Conservation (phyloP, 2,888 invertebrate species). For the Furcula furcula region DNA sequence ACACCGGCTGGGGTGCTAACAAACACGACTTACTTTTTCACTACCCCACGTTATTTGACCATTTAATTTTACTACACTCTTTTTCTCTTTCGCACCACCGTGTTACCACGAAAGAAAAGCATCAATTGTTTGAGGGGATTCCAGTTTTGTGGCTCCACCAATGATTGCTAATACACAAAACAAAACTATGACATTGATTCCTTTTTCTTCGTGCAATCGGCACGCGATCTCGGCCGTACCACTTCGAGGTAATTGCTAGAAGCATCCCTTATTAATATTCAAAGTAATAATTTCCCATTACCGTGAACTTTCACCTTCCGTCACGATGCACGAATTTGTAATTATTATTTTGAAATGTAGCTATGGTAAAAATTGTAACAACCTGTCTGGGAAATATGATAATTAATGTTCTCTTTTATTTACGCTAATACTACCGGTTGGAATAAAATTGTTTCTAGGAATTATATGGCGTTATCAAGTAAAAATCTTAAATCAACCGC, state of each 20-base stretch:
- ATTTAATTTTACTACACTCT: constrained; percentile 21
- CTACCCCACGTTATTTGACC: constrained; percentile 18
- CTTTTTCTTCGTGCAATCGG: constrained; percentile 50
- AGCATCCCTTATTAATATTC: constrained; percentile 62
- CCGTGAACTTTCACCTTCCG: constrained; percentile 68
- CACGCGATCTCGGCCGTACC: constrained; percentile 67
- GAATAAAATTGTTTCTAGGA: too few relatives aligned
- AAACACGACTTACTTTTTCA: constrained; percentile 18
- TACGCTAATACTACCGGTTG: too few relatives aligned
- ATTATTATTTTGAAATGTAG: too few relatives aligned
- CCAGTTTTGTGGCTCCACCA: constrained; percentile 26
- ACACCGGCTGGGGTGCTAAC: constrained; percentile 5
- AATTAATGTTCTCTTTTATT: too few relatives aligned
- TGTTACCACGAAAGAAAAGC: constrained; percentile 17
- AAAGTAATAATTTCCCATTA: constrained; percentile 59
- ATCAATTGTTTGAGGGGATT: constrained; percentile 23
- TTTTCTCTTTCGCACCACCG: constrained; percentile 13
- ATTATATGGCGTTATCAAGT: too few relatives aligned
- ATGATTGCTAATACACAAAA: constrained; percentile 46
- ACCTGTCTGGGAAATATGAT: too few relatives aligned
- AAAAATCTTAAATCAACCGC: too few relatives aligned
- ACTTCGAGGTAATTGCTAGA: constrained; percentile 67
- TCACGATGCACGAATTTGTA: constrained; percentile 42
- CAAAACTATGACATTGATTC: constrained; percentile 44
- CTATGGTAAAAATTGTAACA: too few relatives aligned